Evolutionary conservation across 1,140 invertebrate genomes (phyloP).

Genomic region (Drosophila elegans): DNA sequence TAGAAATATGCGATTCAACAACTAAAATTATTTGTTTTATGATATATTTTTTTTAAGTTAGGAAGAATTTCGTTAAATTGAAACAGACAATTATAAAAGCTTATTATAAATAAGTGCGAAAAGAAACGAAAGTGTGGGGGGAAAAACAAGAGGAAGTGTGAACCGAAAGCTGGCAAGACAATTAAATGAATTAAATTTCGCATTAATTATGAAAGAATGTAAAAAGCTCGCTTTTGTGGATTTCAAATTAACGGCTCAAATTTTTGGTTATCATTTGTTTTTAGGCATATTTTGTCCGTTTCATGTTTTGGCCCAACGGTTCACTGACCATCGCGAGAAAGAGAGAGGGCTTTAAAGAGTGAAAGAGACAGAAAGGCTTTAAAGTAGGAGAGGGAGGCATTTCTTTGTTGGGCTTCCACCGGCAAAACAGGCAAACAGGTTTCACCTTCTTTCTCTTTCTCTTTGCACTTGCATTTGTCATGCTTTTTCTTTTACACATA

Average conservation of each 20-base stretch:
- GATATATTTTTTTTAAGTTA: too few species aligned
- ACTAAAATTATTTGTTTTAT: too few species aligned
- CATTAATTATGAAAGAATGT: constrained; percentile 64
- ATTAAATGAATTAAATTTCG: constrained; percentile 78
- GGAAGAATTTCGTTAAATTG: not conserved
- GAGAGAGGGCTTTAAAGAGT: constrained; percentile 2
- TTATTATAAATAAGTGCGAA: constrained; percentile 5
- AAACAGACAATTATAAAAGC: not conserved
- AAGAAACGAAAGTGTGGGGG: constrained; percentile 58
- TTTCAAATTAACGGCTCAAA: constrained; percentile 47
- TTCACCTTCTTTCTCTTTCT: constrained; percentile 27
- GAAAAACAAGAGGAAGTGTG: constrained; percentile 3
- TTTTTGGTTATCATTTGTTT: constrained; percentile 36
- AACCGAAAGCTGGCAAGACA: constrained; percentile 42
- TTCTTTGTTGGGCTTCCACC: constrained; percentile 28
- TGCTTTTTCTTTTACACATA: constrained; percentile 61
- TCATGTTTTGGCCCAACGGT: constrained; percentile 51
- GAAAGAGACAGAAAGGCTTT: constrained; percentile 6
- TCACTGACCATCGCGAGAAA: constrained; percentile 62
- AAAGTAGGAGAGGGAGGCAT: constrained; percentile 11
- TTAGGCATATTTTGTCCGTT: constrained; percentile 52
- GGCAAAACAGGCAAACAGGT: constrained; percentile 60
- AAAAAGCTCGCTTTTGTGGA: constrained; percentile 37
- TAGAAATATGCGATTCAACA: too few species aligned
- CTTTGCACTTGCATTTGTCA: constrained; percentile 66